Base-by-base conservation (phyloP, 2,113 vertebrate species). In the Amia ocellicauda region DNA sequence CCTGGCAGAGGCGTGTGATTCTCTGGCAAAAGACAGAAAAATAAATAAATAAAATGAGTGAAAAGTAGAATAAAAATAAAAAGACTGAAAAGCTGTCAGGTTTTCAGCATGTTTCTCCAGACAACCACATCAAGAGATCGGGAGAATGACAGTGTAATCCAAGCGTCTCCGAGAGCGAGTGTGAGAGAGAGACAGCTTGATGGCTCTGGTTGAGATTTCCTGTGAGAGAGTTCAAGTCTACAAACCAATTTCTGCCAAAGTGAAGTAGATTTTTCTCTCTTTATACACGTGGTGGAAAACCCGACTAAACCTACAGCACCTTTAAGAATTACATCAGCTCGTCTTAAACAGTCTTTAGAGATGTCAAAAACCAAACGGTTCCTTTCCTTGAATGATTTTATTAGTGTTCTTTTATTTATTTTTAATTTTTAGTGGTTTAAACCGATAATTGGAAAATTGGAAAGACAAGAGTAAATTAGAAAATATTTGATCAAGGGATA, bases 101-200 rank as follows among this genome's bases (percentile, higher is more conserved):
- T n/a, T 47, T 47, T 47, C n/a, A 47, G 43, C 43, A 47, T 47
- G 43, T 47, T 47, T 47, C 8, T 47, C 13, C n/a, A n/a, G 43
- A 47, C 13, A 17, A 16, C 4, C 43, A 47, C 14, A 47, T n/a
- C 8, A 47, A 14, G n/a, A n/a, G 43, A 47, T n/a, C 43, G 16
- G 43, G 43, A 14, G n/a, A 47, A 47, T 47, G 43, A 47, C 8
- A 16, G 43, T 47, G 43, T 47, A 8, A 47, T n/a, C 43, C 14
- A 47, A 4, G 16, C 43, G 14, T 47, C 43, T 47, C n/a, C 9
- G 43, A 47, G 7, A 47, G 43, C 3, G 43, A 47, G 43, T 4
- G 43, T 17, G 43, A n/a, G 43, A 47, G 14, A n/a, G 43, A 45
- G 43, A 47, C 43, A 47, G 17, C 43, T 2, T 47, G n/a, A n/a